Evolutionary conservation across 2,113 vertebrate genomes (phyloP).

Genomic region (Prionailurus bengalensis): DNA sequence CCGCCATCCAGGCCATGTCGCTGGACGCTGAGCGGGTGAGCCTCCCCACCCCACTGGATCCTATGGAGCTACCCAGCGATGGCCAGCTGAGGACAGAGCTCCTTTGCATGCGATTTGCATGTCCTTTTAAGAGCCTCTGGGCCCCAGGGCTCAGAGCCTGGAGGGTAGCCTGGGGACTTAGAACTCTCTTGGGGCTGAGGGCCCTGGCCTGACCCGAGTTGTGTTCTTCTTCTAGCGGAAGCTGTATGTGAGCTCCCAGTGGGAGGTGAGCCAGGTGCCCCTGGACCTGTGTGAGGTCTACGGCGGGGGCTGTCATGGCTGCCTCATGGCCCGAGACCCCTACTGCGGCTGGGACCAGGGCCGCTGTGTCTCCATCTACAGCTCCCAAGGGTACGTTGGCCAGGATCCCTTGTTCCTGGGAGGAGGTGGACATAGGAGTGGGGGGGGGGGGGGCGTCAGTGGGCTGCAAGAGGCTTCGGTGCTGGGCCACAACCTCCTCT

Average conservation of each 20-base stretch:
- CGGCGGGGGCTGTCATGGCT: conserved; percentile 85
- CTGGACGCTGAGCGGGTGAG: conserved; percentile 86
- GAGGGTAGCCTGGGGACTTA: not conserved
- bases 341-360: conserved; percentile 86
- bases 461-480: not conserved
- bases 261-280: conserved; percentile 85
- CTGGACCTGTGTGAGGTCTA: conserved; percentile 86
- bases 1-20: conserved; percentile 83
- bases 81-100: not conserved
- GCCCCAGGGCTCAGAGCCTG: too few species aligned
- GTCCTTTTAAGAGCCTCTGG: not conserved
- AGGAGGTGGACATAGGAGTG: not conserved
- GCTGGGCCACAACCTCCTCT: not conserved
- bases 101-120: not conserved
- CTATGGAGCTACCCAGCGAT: not conserved
- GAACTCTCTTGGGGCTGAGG: not conserved
- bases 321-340: conserved; percentile 88
- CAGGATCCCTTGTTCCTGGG: not conserved
- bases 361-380: conserved; percentile 81
- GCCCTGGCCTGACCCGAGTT: not conserved
- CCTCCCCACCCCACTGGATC: rapidly evolving
- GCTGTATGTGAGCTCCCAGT: conserved; percentile 84
- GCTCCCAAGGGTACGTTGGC: conserved; percentile 66
- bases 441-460: not conserved
- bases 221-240: conserved; percentile 80